Base-by-base conservation (phyloP, 1,140 invertebrate species). In the Drosophila dunni region DNA sequence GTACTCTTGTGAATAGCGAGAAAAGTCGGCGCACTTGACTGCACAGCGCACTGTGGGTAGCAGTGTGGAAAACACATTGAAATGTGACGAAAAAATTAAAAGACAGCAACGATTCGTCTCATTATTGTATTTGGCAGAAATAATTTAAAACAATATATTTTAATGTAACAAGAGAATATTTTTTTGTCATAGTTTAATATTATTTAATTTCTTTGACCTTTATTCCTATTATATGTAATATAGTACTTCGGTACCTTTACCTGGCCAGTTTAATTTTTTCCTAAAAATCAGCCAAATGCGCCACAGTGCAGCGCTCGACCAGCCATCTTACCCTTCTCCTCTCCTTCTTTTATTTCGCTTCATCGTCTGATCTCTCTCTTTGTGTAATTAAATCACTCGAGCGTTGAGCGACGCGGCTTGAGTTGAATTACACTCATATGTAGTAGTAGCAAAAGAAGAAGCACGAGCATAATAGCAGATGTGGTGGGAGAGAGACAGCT, bases 321-420 rank as follows among this genome's bases (percentile, higher is more conserved):
- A 33, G 13, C 42, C 24, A 45, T 60, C 20, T 11, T 36, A 61
- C 44, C 13, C 57, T 42, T 34, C 34, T 33, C 34, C 44, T 15
- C 56, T 61, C 40, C 54, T 51, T 66, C 68, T 77, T 73, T n/a
- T 15, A 20, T 60, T 29, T 15, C 34, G 53, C 36, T 57, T 53
- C 38, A 38, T 48, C 63, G 38, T 64, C 78, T 79, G 24, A 29
- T 29, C 24, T 38, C n/a, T 40, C 33, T 38, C 62, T 84, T 79
- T 71, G 68, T 84, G 81, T 86, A 86, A 86, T 86, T 86, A 86
- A 86, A 86, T 86, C 83, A 88, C 83, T 86, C 83, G 51, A 88
- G 72, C 83, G 79, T 88, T 83, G 84, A 85, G 58, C 51, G 48
- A 34, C 48, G 50, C 71, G 50, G 44, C 66, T 69, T 69, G 40